Evolutionary conservation across 2,888 invertebrate species (phyloP), one percentile per base, ranked within the genome.

Genomic region (Heliconius charithonia): DNA sequence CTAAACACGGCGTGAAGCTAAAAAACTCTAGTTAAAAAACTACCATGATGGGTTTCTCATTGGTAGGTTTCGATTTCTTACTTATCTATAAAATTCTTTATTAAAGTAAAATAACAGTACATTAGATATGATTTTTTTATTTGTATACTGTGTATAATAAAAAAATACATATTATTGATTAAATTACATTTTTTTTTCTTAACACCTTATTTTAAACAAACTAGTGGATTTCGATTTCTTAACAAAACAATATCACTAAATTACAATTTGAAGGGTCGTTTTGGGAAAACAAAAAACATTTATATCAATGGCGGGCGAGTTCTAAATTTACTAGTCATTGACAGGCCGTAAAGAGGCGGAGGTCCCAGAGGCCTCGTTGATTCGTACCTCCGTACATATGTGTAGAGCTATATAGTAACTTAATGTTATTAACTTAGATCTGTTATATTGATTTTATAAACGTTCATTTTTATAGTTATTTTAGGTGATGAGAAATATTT

Each of bases 231-330:
- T 67, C 76, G 77, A 75, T 78, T 79, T 75, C 79, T 75, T 79
- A 78, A 82, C 80, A 78, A 77, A 79, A 81, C 80, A 75, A 81
- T 78, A 79, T 76, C 88, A 92, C 90, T 95, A 95, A 94, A 94
- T 94, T 92, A 94, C 95, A 92, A 93, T 94, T 91, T 89, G 89
- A 91, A 92, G 89, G 90, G 92, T 88, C 90, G 93, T 92, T 93
- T 92, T 91, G 94, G 94, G 95, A 92, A 89, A 94, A 94, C 94
- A 94, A 94, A 94, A 94, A 95, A 95, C 95, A 95, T 95, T 95
- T 93, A 94, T 95, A 93, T 94, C 94, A 95, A 95, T 94, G 94
- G 95, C 85, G 88, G 89, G 88, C 84, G 89, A 91, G 93, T 92
- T 94, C 93, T 93, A 94, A 94, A 95, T 95, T 94, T 91, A 92